phyloP scores from a whole-genome alignment of 2,888 invertebrate species.

The Drosophila longiperda region DNA sequence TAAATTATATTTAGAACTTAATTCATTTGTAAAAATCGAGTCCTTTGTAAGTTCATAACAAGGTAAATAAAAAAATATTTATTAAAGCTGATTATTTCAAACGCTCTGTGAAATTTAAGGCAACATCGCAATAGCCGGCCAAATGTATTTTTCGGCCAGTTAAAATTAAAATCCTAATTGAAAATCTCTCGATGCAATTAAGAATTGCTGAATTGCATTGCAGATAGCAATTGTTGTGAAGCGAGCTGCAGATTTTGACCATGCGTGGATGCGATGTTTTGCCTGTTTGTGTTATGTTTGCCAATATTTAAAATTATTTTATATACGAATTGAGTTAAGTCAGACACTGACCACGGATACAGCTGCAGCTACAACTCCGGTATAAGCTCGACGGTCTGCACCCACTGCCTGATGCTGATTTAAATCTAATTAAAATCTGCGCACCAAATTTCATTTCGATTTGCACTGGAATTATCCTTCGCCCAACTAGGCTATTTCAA shows the following conservation, averaged over 20 bases:
- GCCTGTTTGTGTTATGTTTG: conserved; percentile 55
- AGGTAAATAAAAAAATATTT: neutral
- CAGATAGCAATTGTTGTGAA: conserved; percentile 24
- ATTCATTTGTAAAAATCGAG: neutral
- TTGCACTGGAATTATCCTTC: conserved; percentile 9
- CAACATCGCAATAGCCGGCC: neutral
- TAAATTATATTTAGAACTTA: too few species aligned
- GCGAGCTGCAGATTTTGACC: conserved; percentile 16
- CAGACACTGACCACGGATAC: conserved; percentile 25
- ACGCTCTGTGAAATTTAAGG: neutral
- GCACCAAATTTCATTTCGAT: conserved; percentile 62
- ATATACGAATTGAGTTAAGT: conserved; percentile 78
- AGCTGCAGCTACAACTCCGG: neutral
- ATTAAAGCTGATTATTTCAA: neutral
- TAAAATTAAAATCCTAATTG: conserved; percentile 73
- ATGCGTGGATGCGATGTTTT: conserved; percentile 24
- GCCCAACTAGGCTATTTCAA: conserved; percentile 27
- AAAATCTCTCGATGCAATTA: conserved; percentile 70
- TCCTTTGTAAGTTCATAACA: neutral
- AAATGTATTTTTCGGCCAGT: conserved; percentile 17
- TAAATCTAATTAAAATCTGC: conserved; percentile 77
- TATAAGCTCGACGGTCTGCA: neutral
- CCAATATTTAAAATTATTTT: conserved; percentile 80
- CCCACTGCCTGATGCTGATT: conserved; percentile 58
- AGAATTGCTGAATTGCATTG: conserved; percentile 46